Conservation (phyloP, 53 echinoderm and acorn worm species). For the Temnopleurus reevesii region DNA sequence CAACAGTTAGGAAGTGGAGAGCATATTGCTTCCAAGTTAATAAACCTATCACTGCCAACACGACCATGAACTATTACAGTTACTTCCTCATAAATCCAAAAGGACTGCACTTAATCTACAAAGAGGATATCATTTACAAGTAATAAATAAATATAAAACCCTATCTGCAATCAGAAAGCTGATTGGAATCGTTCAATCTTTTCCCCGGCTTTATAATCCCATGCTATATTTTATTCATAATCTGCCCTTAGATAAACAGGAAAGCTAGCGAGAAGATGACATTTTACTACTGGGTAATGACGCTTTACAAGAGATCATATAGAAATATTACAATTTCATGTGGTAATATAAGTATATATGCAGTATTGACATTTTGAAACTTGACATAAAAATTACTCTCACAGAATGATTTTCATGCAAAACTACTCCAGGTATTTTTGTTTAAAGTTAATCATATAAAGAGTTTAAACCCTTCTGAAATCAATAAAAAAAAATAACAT, state of each 20-base stretch:
- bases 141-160: not conserved
- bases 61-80: not conserved
- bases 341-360: too few species aligned
- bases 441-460: too few species aligned
- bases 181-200: not conserved
- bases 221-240: not conserved
- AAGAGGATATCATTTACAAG: slow-evolving; percentile 18
- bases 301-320: too few species aligned
- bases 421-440: too few species aligned
- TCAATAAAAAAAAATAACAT: too few species aligned
- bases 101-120: not conserved
- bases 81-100: slow-evolving; percentile 23
- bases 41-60: not conserved
- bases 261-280: not conserved
- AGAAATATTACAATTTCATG: too few species aligned
- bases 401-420: too few species aligned
- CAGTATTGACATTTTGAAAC: too few species aligned
- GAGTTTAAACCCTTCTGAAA: too few species aligned
- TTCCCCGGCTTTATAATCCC: not conserved
- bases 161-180: not conserved
- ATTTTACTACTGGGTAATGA: not conserved
- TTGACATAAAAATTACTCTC: too few species aligned
- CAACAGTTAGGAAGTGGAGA: not conserved
- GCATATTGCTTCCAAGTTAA: not conserved
- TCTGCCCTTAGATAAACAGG: not conserved